These are phyloP conservation scores for Caenorhabditis brenneri DNA, from an alignment of 1,140 invertebrate species.

Conservation along the genomic window DNA sequence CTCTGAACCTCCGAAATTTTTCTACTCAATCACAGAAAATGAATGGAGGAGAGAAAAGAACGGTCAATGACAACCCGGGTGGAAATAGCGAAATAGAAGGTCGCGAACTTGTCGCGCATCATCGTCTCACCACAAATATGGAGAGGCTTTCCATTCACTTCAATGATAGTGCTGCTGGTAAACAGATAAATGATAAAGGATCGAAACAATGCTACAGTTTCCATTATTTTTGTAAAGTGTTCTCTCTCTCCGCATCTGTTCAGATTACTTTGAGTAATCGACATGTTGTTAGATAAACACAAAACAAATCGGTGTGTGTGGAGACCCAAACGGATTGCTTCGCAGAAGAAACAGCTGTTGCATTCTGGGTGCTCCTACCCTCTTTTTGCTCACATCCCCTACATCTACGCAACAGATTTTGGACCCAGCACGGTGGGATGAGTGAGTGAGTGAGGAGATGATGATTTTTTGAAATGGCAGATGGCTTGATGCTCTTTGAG, in stretches of 20 bases:
- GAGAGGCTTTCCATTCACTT: neutral
- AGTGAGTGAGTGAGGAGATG: too few species aligned
- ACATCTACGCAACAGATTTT: conserved; percentile 27
- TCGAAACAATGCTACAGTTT: too few species aligned
- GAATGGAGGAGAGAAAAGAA: neutral
- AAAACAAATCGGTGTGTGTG: conserved; percentile 36
- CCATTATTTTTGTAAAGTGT: neutral
- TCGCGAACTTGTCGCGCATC: neutral
- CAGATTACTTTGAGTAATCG: conserved; percentile 29
- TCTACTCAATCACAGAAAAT: conserved; percentile 23
- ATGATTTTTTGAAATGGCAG: neutral
- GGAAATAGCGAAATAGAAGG: conserved; percentile 12
- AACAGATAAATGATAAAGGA: conserved; percentile 28
- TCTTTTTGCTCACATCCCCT: neutral
- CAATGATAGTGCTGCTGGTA: neutral
- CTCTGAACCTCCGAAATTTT: conserved; percentile 17
- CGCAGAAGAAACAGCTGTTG: conserved; percentile 36
- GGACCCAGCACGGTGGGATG: conserved; percentile 1
- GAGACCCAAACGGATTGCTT: neutral
- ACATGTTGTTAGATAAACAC: conserved; percentile 39
- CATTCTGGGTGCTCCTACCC: conserved; percentile 2
- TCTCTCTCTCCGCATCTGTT: neutral
- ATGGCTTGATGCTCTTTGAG: neutral
- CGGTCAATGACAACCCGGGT: neutral
- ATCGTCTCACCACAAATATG: neutral